Evolutionary conservation across 2,113 vertebrate species (phyloP).

Genomic region (Addax nasomaculatus): DNA sequence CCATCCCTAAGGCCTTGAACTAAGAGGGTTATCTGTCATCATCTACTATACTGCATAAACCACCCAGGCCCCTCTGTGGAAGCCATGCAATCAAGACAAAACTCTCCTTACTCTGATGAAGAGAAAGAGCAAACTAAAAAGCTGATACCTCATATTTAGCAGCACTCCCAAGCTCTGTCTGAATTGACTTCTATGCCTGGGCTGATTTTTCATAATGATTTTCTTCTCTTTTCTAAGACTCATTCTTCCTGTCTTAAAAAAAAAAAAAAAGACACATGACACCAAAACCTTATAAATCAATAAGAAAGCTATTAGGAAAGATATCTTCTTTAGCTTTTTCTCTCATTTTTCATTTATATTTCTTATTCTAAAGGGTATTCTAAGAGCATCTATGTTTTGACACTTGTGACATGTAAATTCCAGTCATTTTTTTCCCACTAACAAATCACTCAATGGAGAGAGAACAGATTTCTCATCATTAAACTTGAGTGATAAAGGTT

Average conservation of each 20-base stretch:
- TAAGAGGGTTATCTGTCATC: conserved; percentile 49
- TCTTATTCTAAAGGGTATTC: neutral
- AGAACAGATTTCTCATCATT: neutral
- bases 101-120: neutral
- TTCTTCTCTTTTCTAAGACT: neutral
- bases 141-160: neutral
- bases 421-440: neutral
- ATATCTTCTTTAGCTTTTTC: neutral
- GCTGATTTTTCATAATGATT: neutral
- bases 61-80: neutral
- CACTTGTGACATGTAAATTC: neutral
- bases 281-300: neutral
- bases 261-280: neutral
- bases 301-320: neutral
- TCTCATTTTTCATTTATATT: neutral
- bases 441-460: neutral
- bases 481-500: neutral
- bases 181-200: neutral
- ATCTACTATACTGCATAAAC: conserved; percentile 14
- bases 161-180: neutral
- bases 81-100: neutral
- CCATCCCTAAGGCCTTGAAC: conserved; percentile 55
- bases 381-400: neutral
- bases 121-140: neutral
- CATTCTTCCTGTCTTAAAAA: neutral